phyloP scores from a whole-genome alignment of 2,888 invertebrate genomes.

The Synergus itoensis region DNA sequence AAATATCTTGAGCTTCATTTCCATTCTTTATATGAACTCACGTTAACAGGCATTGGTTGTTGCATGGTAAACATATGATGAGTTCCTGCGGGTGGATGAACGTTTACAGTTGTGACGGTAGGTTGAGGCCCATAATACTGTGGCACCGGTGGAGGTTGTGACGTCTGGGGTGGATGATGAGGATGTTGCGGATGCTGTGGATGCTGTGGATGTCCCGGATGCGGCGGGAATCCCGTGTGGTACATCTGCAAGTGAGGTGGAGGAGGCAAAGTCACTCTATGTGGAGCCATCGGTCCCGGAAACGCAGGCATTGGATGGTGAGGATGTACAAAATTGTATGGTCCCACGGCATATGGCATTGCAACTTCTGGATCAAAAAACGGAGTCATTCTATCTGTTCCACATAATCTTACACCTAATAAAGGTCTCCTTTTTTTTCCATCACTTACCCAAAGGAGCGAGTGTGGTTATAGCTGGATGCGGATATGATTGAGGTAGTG shows the following conservation, averaged over 20 bases:
- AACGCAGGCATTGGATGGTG: constrained; percentile 79
- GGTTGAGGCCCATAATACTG: constrained; percentile 77
- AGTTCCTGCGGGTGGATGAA: constrained; percentile 73
- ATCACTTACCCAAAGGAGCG: constrained; percentile 80
- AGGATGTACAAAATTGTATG: constrained; percentile 87
- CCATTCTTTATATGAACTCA: constrained; percentile 50
- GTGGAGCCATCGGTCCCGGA: constrained; percentile 80
- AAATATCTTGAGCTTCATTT: too few species aligned
- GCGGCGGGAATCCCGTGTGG: constrained; percentile 76
- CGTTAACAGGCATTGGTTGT: constrained; percentile 73
- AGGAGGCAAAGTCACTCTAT: constrained; percentile 77
- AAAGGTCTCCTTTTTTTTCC: neutral
- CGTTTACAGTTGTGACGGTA: constrained; percentile 71
- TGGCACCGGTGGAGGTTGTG: constrained; percentile 80
- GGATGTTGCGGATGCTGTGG: constrained; percentile 43
- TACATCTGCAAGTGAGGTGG: constrained; percentile 80
- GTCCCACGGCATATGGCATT: constrained; percentile 81
- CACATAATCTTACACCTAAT: neutral
- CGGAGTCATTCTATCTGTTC: constrained; percentile 2
- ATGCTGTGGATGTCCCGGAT: constrained; percentile 76
- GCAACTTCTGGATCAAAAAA: constrained; percentile 74
- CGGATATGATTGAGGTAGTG: constrained; percentile 80
- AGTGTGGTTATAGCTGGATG: constrained; percentile 81
- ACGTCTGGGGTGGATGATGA: constrained; percentile 74
- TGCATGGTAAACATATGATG: constrained; percentile 76